Evolutionary conservation across 2,797 vertebrate genomes (phyloP), one percentile per base, ranked within the genome.

Genomic region (Pseudomugil tenellus): DNA sequence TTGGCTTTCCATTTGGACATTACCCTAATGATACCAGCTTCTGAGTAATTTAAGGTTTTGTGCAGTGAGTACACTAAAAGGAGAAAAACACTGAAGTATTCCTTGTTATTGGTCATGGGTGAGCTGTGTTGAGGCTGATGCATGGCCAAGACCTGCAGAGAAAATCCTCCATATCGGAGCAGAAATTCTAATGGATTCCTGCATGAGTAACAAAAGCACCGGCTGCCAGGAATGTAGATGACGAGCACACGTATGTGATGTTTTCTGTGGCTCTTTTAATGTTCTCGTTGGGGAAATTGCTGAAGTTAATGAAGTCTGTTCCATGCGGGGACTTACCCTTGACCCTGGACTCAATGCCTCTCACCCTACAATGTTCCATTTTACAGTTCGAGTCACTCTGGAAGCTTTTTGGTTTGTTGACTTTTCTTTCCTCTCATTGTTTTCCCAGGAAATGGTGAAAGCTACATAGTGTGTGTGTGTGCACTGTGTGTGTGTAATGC

Each of bases 361-460:
- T 84, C 74, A 80, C 82, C 81, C 82, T 64, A 71, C 68, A 80
- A 84, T 80, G 59, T 88, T 89, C 87, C 80, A 82, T 80, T 91
- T 90, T 88, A 89, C 81, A 84, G 85, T 85, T 76, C 82, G 57
- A 70, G 74, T 85, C 83, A 76, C 87, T 90, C 85, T 86, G 74
- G 81, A 82, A 87, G 84, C 65, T 87, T 84, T 86, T 87, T 86
- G 74, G 89, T 91, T 93, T 93, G 90, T 93, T 93, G 89, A 91
- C 86, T 92, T 91, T 91, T 84, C 85, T 91, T 90, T 89, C 85
- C 89, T 87, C 84, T 91, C 86, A 91, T 92, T 93, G 91, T 95
- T 93, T 93, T 93, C 80, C 80, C 87, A 91, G 91, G 92, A 93
- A 92, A 90, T 69, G 84, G 89, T 90, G 87, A 92, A 92, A 92